Percentiles rank a stretch among this genome's conserved stretches.
Conservation (phyloP, 2,113 vertebrate genomes). For the Stigmatopora nigra region DNA sequence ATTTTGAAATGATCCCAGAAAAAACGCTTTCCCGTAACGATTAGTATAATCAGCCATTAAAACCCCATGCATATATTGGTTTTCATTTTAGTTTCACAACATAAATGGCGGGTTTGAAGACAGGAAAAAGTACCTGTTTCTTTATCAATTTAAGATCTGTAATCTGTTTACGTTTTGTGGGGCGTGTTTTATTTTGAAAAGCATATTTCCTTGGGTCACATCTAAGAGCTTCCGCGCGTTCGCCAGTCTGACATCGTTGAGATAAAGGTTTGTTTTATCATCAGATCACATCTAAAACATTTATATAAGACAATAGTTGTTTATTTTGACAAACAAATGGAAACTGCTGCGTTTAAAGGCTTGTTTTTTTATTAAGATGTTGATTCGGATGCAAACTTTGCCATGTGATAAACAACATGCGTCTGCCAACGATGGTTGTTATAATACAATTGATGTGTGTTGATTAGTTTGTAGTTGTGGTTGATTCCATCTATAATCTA, state of each 20-base stretch:
- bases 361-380: neutral
- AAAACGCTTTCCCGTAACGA: neutral
- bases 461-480: neutral
- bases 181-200: constrained; percentile 43
- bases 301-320: neutral
- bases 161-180: neutral
- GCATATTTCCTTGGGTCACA: constrained; percentile 26
- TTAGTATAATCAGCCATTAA: neutral
- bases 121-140: neutral
- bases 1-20: neutral
- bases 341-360: neutral
- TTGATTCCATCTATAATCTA: neutral
- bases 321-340: neutral
- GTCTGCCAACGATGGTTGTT: neutral
- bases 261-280: constrained; percentile 27
- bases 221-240: constrained; percentile 33
- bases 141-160: neutral
- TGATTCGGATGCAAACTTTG: constrained; percentile 11
- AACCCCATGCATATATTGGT: too few species aligned
- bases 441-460: neutral
- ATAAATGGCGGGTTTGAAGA: neutral
- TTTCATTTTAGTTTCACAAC: too few species aligned
- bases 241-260: neutral
- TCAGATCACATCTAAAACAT: neutral
- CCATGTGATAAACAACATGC: constrained; percentile 15